Percentiles rank a stretch among this genome's conserved stretches.
These are phyloP conservation scores for Andrena flavipes DNA, from an alignment of 2,888 invertebrate genomes.

Conservation along the genomic window DNA sequence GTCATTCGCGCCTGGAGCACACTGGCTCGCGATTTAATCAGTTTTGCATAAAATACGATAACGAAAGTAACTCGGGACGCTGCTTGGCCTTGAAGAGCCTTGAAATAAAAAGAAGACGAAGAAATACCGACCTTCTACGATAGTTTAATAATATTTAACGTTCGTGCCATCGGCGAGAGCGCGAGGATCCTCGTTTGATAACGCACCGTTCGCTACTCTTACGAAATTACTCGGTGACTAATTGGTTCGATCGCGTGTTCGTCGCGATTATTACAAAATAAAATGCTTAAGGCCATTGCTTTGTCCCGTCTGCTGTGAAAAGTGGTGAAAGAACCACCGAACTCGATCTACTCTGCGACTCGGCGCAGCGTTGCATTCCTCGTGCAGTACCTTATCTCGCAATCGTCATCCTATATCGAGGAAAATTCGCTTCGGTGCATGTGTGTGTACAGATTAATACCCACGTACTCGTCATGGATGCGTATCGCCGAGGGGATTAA, in stretches of 20 bases:
- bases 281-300: background rate
- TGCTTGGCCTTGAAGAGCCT: constrained; percentile 11
- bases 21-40: constrained; percentile 22
- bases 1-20: background rate
- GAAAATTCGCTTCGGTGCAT: constrained; percentile 31
- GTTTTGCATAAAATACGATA: constrained; percentile 47
- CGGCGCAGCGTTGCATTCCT: constrained; percentile 1
- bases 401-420: constrained; percentile 40
- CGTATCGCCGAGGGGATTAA: constrained; percentile 41
- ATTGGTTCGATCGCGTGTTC: background rate
- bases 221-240: background rate
- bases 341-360: constrained; percentile 6
- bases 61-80: constrained; percentile 38
- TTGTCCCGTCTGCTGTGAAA: background rate
- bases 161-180: background rate
- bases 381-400: constrained; percentile 44
- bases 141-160: background rate
- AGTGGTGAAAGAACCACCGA: background rate
- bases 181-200: background rate
- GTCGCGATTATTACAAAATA: background rate
- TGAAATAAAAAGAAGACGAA: constrained; percentile 1
- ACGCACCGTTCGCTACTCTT: background rate
- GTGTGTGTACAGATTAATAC: background rate
- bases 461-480: constrained; percentile 26
- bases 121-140: background rate